Evolutionary conservation across 2,888 invertebrate species (phyloP).

Genomic region (Chrysotoxum bicinctum): DNA sequence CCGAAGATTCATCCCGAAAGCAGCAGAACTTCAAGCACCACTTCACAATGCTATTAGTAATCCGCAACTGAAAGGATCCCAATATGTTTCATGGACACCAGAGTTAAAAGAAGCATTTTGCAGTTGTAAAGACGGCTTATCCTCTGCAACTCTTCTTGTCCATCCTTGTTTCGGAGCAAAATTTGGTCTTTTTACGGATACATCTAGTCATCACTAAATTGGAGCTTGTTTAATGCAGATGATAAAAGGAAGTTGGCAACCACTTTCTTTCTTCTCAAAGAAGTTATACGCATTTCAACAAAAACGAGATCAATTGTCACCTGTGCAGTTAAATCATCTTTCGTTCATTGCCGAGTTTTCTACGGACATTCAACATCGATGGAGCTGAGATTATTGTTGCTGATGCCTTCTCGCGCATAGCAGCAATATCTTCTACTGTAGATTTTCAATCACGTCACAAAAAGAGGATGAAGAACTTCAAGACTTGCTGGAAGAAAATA

Average conservation of each 20-base stretch:
- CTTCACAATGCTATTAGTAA: background rate
- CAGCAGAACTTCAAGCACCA: conserved; percentile 2
- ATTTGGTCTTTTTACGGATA: background rate
- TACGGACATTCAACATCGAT: conserved; percentile 18
- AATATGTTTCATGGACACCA: background rate
- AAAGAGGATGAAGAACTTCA: background rate
- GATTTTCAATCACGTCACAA: background rate
- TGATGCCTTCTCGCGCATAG: background rate
- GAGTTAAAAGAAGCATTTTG: background rate
- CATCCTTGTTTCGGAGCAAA: background rate
- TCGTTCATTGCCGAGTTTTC: conserved; percentile 24
- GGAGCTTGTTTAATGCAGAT: background rate
- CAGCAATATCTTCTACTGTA: background rate
- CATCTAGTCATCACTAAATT: background rate
- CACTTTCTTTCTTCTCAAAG: conserved; percentile 38
- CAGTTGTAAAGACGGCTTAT: background rate
- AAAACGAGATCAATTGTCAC: conserved; percentile 6
- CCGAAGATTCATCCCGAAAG: background rate
- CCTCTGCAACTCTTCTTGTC: background rate
- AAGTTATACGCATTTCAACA: conserved; percentile 73
- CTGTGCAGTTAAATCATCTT: conserved; percentile 13
- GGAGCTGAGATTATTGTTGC: background rate
- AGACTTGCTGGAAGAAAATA: background rate
- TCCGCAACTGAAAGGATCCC: background rate
- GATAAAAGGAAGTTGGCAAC: conserved; percentile 2